A percentile compares a stretch with the other conserved stretches of the same genome.
These are phyloP conservation scores for Aphis gossypii DNA, from an alignment of 1,140 invertebrate species.

Conservation along the genomic window DNA sequence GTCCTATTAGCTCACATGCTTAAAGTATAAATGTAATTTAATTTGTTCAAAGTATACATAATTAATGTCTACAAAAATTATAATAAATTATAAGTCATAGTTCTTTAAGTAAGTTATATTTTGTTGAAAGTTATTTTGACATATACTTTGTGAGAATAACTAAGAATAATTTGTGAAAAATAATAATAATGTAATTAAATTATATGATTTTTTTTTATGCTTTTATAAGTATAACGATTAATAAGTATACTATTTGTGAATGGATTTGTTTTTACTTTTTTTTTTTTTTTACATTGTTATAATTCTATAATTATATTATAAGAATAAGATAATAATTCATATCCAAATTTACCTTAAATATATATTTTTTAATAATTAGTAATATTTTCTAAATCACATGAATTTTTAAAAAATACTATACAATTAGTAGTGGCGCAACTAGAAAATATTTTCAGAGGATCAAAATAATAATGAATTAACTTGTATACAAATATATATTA, in stretches of 20 bases:
- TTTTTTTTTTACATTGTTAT: background rate
- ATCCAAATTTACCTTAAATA: background rate
- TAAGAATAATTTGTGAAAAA: background rate
- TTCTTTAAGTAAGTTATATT: conserved; percentile 8
- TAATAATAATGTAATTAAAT: conserved; percentile 22
- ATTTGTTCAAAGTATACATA: conserved; percentile 25
- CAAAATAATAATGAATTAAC: background rate
- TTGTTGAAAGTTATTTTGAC: conserved; percentile 34
- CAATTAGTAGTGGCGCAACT: background rate
- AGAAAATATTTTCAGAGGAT: background rate
- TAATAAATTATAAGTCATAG: conserved; percentile 37
- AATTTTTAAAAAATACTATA: background rate
- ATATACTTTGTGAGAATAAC: background rate
- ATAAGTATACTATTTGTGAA: background rate
- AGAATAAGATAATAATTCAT: background rate
- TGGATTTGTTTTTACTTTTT: background rate
- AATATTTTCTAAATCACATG: background rate
- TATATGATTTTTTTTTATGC: background rate
- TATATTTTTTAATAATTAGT: background rate
- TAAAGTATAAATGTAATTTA: conserved; percentile 39
- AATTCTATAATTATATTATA: background rate
- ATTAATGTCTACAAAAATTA: conserved; percentile 41
- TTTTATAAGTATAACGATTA: background rate
- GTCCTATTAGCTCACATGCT: conserved; percentile 37
- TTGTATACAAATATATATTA: background rate